Base-by-base conservation (phyloP, 1,140 invertebrate genomes). In the Telenomus remus region DNA sequence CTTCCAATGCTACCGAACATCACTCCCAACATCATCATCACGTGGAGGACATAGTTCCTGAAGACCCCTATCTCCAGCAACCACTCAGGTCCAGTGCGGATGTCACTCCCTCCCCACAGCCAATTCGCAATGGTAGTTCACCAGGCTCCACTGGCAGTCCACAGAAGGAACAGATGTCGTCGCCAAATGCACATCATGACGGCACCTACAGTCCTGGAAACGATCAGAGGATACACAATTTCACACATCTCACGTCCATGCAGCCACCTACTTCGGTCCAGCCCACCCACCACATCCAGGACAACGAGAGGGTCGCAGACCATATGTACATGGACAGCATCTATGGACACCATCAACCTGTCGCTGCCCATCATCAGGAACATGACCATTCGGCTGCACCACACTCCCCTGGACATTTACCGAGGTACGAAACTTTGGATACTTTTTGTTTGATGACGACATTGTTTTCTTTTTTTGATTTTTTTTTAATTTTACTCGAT, bases 201-300 rank as follows among this genome's bases (percentile, higher is more conserved):
- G 77, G 72, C 0, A 63, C 65, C 11, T 87, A 86, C 56, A 87
- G 84, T 15, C 50, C 81, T 8, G 44, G 77, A 2, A 79, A 51
- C 33, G 85, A 86, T 10, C 84, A 85, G 12, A 74, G 84, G n/a
- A n/a, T 85, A 0, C 85, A 86, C 1, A 84, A 79, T 15, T 87
- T 86, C 54, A 85, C 86, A 0, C 85, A 87, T 57, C 69, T 88
- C 5, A 87, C 87, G 0, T 68, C 85, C 0, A 85, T 87, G 84
- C 86, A 87, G 42, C 82, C 85, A 12, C 76, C 81, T 0, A 66
- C 77, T 0, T 71, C 83, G 4, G 79, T 85, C 0, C 82, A 82
- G 47, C 13, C 48, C 0, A 80, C 74, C 39, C 84, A 86, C 51
- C 70, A 55, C 6, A 53, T 79, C 1, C 82, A 81, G 42, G 81